Percentiles rank a stretch among this genome's conserved stretches.
Evolutionary conservation across 2,888 invertebrate species (phyloP).

Genomic region (Latrodectus hesperus): DNA sequence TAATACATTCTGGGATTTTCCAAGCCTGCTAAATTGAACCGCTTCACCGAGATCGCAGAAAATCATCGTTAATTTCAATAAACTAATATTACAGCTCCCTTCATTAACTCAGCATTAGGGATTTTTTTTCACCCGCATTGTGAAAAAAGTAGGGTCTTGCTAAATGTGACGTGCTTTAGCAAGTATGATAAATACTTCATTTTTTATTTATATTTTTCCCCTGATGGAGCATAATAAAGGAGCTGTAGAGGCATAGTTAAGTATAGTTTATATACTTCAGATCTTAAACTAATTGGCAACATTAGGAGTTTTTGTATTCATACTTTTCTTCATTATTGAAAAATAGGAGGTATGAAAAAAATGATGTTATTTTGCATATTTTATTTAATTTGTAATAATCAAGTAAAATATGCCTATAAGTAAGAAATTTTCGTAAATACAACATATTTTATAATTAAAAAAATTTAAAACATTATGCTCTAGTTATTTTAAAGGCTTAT

Average conservation of each 20-base stretch:
- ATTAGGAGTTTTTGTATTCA: background rate
- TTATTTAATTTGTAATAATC: no score
- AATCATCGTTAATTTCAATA: conserved; percentile 56
- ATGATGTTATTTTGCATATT: no score
- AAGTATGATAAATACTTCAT: background rate
- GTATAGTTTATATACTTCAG: background rate
- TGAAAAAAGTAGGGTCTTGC: background rate
- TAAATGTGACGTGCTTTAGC: background rate
- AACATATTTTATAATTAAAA: no score
- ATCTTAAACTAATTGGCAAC: background rate
- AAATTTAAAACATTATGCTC: no score
- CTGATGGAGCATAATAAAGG: background rate
- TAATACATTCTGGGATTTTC: conserved; percentile 21
- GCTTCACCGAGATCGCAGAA: background rate
- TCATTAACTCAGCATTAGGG: background rate
- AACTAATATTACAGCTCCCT: conserved; percentile 32
- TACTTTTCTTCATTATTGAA: no score
- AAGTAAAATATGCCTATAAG: no score
- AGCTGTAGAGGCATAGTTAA: background rate
- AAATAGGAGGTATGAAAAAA: no score
- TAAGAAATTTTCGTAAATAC: no score
- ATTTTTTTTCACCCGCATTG: background rate
- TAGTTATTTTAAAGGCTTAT: no score
- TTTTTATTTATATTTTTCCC: background rate
- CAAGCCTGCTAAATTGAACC: background rate